Evolutionary conservation across 2,113 vertebrate species (phyloP).

Genomic region (Fukomys damarensis): DNA sequence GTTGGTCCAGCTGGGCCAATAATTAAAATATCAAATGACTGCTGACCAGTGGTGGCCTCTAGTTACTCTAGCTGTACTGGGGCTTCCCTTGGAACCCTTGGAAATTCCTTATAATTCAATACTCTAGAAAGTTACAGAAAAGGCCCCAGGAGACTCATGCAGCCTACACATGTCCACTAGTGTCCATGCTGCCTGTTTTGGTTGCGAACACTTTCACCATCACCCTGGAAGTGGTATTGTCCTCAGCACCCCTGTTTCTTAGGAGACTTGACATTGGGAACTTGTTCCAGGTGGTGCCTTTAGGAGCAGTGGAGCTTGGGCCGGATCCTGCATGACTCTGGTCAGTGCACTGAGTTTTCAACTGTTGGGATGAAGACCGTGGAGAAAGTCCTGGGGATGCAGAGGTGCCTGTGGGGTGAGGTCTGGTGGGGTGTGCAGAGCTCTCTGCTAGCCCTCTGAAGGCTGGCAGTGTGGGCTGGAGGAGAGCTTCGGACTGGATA

Average conservation of each 20-base stretch:
- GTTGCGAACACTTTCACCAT: neutral
- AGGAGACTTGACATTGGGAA: neutral
- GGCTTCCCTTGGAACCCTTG: neutral
- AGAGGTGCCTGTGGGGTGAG: neutral
- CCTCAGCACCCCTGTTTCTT: neutral
- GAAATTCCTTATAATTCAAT: neutral
- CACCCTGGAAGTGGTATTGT: neutral
- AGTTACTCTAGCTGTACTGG: too few species aligned
- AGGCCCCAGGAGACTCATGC: neutral
- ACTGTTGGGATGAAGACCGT: neutral
- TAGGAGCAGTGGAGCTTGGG: neutral
- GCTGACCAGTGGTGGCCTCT: neutral
- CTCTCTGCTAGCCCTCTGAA: neutral
- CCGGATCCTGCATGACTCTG: neutral
- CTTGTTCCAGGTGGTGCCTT: neutral
- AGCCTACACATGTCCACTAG: neutral
- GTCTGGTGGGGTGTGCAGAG: neutral
- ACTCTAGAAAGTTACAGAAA: neutral
- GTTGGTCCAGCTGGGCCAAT: neutral
- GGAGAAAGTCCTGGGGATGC: neutral
- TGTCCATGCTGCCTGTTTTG: neutral
- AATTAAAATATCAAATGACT: neutral
- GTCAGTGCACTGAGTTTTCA: neutral
- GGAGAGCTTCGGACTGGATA: neutral
- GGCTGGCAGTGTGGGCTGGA: accelerated